Percentiles rank a stretch among this genome's conserved stretches.
Conservation (phyloP, 1,140 invertebrate species). For the Sminthurinus signatus region DNA sequence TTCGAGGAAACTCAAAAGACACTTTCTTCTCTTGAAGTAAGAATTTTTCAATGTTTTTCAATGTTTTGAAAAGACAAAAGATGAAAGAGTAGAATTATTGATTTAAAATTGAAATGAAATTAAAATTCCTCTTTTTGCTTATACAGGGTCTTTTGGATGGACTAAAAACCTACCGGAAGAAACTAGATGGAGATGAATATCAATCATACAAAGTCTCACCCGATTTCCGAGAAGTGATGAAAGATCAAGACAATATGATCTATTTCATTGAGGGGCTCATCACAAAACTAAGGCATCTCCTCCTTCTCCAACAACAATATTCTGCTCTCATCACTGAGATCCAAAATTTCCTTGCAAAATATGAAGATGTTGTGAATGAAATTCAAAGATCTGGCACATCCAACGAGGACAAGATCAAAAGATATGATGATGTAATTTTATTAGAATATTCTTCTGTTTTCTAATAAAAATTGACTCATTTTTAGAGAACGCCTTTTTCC, state of each 20-base stretch:
- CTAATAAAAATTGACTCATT: no score
- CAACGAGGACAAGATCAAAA: conserved; percentile 78
- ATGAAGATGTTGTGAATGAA: conserved; percentile 73
- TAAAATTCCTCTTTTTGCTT: no score
- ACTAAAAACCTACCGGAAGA: conserved; percentile 69
- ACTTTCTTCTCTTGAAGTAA: conserved; percentile 66
- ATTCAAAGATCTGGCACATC: conserved; percentile 73
- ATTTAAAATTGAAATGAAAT: no score
- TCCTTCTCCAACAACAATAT: conserved; percentile 78
- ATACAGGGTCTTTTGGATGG: conserved; percentile 62
- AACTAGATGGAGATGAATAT: conserved; percentile 60
- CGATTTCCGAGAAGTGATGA: conserved; percentile 68
- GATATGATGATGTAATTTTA: conserved; percentile 67
- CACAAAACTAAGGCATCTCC: conserved; percentile 63
- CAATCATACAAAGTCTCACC: background rate
- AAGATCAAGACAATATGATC: conserved; percentile 76
- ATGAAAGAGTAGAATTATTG: no score
- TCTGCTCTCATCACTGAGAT: conserved; percentile 78
- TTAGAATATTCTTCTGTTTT: no score
- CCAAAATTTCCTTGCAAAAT: conserved; percentile 75
- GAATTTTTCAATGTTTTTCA: no score
- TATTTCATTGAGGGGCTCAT: conserved; percentile 69
- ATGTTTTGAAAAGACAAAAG: no score
- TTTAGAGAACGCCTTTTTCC: no score
- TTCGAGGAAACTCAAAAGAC: conserved; percentile 76